phyloP scores from a whole-genome alignment of 2,113 vertebrate genomes.

The Sylvilagus bachmani region DNA sequence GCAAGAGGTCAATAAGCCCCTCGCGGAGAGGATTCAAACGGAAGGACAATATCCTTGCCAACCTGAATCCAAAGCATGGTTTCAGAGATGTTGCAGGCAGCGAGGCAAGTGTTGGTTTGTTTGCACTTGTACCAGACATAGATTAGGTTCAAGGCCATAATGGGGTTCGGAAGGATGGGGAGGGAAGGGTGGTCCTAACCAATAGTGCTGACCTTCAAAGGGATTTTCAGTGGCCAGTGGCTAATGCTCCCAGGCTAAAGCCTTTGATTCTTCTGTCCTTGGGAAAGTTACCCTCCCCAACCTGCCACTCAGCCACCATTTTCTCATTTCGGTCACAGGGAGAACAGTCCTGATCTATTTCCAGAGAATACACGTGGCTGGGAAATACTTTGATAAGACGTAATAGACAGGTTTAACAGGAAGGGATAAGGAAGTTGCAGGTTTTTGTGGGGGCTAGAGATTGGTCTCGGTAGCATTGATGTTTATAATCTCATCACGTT shows the following conservation, averaged over 20 bases:
- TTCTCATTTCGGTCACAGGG: conserved; percentile 25
- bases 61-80: conserved; percentile 62
- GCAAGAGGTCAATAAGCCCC: conserved; percentile 74
- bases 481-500: conserved; percentile 46
- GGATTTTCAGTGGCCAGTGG: conserved; percentile 43
- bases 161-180: not conserved
- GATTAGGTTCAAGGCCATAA: not conserved
- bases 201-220: conserved; percentile 17
- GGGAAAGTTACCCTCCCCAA: not conserved
- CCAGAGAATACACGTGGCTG: not conserved
- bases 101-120: conserved; percentile 80
- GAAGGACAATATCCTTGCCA: conserved; percentile 68
- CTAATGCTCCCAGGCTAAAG: conserved; percentile 24
- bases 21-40: conserved; percentile 70
- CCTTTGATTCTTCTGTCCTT: conserved; percentile 38
- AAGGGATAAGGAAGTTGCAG: conserved; percentile 18
- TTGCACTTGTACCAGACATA: conserved; percentile 55
- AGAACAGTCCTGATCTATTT: conserved; percentile 35
- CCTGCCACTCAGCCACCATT: not conserved
- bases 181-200: not conserved
- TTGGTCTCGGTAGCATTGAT: not conserved
- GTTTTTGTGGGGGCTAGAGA: not conserved
- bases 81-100: conserved; percentile 72
- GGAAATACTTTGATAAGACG: conserved; percentile 38
- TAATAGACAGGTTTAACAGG: conserved; percentile 23